Percentiles rank a stretch among this genome's conserved stretches.
phyloP scores from a whole-genome alignment of 2,797 vertebrate genomes.

The Megalops cyprinoides region DNA sequence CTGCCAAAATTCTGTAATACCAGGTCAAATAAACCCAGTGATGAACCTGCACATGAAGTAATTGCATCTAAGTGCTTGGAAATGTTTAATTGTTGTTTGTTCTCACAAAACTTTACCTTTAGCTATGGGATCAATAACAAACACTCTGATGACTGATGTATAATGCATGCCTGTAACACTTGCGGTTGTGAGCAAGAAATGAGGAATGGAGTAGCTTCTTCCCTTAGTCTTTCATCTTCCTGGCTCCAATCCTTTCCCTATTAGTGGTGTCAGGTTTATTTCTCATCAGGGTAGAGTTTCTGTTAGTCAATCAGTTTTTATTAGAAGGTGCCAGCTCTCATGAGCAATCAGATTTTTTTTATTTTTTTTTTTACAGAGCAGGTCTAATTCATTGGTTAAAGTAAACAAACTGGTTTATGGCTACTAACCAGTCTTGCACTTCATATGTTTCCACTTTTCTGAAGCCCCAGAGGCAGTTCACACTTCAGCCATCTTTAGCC shows the following conservation, averaged over 20 bases:
- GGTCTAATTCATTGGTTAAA: slow-evolving; percentile 21
- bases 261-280: slow-evolving; percentile 13
- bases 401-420: background rate
- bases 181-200: background rate
- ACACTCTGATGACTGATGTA: background rate
- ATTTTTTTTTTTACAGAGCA: background rate
- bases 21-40: background rate
- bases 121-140: background rate
- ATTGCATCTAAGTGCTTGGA: background rate
- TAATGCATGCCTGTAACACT: slow-evolving; percentile 11
- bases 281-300: slow-evolving; percentile 23
- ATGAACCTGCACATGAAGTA: background rate
- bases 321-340: slow-evolving; percentile 15
- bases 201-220: background rate
- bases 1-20: background rate
- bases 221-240: background rate
- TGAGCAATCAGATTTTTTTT: slow-evolving; percentile 15
- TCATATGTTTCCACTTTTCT: background rate
- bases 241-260: background rate
- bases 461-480: background rate
- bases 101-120: background rate
- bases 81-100: background rate
- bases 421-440: slow-evolving; percentile 8
- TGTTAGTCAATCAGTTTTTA: slow-evolving; percentile 3
- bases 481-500: background rate